Percentiles rank a stretch among this genome's conserved stretches.
Evolutionary conservation across 1,140 invertebrate species (phyloP).

Genomic region (Protaetia brevitarsis): DNA sequence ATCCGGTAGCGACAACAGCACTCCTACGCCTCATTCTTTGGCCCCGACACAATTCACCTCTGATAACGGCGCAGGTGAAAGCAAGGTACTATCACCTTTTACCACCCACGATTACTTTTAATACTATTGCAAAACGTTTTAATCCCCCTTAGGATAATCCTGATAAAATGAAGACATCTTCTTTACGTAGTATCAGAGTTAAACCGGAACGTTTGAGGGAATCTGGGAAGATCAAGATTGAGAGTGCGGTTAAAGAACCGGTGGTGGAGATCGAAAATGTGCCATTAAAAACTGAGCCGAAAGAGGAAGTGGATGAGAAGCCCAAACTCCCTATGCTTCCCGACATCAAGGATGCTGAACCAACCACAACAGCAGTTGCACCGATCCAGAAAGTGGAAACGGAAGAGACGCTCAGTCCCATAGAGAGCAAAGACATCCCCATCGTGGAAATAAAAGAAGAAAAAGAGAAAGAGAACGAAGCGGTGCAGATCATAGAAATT

Average conservation of each 20-base stretch:
- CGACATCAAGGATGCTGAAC: conserved; percentile 36
- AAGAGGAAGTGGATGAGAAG: conserved; percentile 13
- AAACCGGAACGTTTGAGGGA: conserved; percentile 53
- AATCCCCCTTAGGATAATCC: conserved; percentile 29
- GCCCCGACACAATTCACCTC: background rate
- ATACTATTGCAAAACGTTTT: background rate
- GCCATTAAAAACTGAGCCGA: conserved; percentile 27
- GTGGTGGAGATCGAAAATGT: conserved; percentile 18
- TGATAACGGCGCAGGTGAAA: background rate
- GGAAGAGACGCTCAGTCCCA: conserved; percentile 49
- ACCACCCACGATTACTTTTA: no score
- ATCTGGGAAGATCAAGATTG: background rate
- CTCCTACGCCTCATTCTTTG: conserved; percentile 31
- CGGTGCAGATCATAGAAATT: conserved; percentile 48
- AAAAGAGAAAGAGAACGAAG: conserved; percentile 45
- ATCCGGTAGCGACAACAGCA: conserved; percentile 34
- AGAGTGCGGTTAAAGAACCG: background rate
- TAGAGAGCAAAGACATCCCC: conserved; percentile 58
- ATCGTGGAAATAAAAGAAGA: conserved; percentile 40
- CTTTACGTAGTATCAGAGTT: conserved; percentile 58
- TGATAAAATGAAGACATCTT: conserved; percentile 51
- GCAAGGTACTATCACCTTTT: background rate
- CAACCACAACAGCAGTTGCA: conserved; percentile 34
- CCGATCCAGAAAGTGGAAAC: conserved; percentile 33
- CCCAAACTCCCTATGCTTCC: background rate